Evolutionary conservation across 1,140 invertebrate species (phyloP).

Genomic region (Camponotus floridanus): DNA sequence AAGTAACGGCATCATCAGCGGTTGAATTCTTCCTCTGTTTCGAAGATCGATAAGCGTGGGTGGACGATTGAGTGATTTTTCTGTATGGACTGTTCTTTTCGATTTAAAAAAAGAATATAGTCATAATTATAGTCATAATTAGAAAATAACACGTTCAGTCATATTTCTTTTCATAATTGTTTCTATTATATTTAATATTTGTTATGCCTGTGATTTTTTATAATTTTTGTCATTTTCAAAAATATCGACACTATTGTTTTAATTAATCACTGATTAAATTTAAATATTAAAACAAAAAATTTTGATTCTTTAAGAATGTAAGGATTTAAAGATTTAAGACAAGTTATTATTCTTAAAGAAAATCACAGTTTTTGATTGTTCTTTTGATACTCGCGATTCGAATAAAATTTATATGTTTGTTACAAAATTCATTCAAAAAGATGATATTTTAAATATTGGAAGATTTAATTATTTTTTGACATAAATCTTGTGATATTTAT

Average conservation of each 20-base stretch:
- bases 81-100: background rate
- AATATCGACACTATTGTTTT: no score
- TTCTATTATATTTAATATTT: no score
- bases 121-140: background rate
- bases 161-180: no score
- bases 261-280: no score
- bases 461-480: background rate
- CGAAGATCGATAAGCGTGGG: constrained; percentile 50
- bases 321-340: background rate
- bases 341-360: background rate
- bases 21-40: constrained; percentile 52
- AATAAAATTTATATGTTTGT: background rate
- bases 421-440: background rate
- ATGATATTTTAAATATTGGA: background rate
- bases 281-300: no score
- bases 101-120: background rate
- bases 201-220: no score
- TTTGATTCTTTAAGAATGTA: background rate
- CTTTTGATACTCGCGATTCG: background rate
- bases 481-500: background rate
- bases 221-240: no score
- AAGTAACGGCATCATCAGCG: constrained; percentile 65
- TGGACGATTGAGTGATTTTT: constrained; percentile 16
- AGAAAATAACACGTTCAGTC: background rate
- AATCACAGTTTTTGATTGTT: background rate